Evolutionary conservation across 1,140 invertebrate genomes (phyloP).

Genomic region (Campoletis sonorensis): DNA sequence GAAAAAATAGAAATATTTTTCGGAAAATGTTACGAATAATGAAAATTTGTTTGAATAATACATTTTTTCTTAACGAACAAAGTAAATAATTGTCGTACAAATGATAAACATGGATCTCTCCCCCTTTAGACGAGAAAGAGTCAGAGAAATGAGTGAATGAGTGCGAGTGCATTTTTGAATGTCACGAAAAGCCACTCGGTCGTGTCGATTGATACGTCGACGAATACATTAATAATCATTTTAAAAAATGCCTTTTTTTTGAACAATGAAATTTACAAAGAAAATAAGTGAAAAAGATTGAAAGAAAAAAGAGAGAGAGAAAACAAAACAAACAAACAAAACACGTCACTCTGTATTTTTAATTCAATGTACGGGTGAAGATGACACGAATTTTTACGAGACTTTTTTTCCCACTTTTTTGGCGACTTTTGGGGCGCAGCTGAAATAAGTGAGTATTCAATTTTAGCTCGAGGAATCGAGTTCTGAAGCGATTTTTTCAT

Average conservation of each 20-base stretch:
- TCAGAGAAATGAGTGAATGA: slow-evolving; percentile 36
- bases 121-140: slow-evolving; percentile 52
- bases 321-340: slow-evolving; percentile 27
- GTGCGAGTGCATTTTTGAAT: slow-evolving; percentile 17
- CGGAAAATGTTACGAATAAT: too few species aligned
- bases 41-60: too few species aligned
- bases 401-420: slow-evolving; percentile 76
- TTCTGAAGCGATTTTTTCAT: slow-evolving; percentile 61
- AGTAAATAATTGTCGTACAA: too few species aligned
- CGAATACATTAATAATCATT: slow-evolving; percentile 59
- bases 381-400: slow-evolving; percentile 76
- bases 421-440: slow-evolving; percentile 76
- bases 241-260: slow-evolving; percentile 57
- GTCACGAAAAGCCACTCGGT: slow-evolving; percentile 29
- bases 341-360: slow-evolving; percentile 49
- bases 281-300: not conserved
- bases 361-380: slow-evolving; percentile 70
- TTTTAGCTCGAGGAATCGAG: slow-evolving; percentile 63
- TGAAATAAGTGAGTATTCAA: slow-evolving; percentile 69
- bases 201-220: slow-evolving; percentile 52
- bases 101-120: too few species aligned
- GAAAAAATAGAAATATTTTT: too few species aligned
- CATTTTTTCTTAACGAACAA: too few species aligned
- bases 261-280: slow-evolving; percentile 44
- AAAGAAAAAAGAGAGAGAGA: slow-evolving; percentile 37